Base-by-base conservation (phyloP, 2,888 invertebrate genomes). In the Phymatocera aterrima region DNA sequence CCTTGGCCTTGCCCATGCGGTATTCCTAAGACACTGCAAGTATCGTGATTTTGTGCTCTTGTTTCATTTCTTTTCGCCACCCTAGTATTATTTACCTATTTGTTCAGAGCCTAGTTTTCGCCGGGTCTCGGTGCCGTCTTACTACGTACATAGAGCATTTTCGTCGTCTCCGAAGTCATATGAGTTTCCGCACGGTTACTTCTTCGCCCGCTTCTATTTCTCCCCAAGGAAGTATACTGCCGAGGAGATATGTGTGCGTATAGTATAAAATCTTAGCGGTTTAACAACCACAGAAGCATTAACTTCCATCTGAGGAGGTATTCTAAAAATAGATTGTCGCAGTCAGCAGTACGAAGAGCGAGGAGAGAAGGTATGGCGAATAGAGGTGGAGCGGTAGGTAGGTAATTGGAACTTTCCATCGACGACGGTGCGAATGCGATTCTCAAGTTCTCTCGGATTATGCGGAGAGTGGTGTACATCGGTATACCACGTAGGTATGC, bases 1-100 rank as follows among this genome's bases (percentile, higher is more conserved):
- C 85, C 87, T 85, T 85, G 87, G 85, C 87, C 87, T 87, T 87
- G 87, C 86, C 87, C n/a, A 81, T 84, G 87, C 86, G 85, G 84
- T 86, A 87, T 87, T 87, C 87, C 86, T 84, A 82, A 83, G 85
- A 83, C 82, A 83, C 82, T 81, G 83, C 82, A 82, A 84, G 81
- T 83, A 34, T 83, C 78, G 79, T 80, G 82, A 84, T 85, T 85
- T 85, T 84, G 84, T 80, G 64, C 70, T 82, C 40, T 74, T 82
- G 60, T 81, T 72, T 60, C 72, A 77, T 79, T 80, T 79, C 70
- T 77, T 77, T 82, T 40, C 43, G 77, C 77, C 68, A 48, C 68
- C 70, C 57, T 5, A 65, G 54, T 65, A 61, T 70, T 57, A 18
- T 37, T 72, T 78, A 57, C 43, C 57, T 78, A 40, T 57, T 51